Percentiles rank a stretch among this genome's conserved stretches.
Conservation (phyloP, 2,113 vertebrate species). For the Globicephala melas region DNA sequence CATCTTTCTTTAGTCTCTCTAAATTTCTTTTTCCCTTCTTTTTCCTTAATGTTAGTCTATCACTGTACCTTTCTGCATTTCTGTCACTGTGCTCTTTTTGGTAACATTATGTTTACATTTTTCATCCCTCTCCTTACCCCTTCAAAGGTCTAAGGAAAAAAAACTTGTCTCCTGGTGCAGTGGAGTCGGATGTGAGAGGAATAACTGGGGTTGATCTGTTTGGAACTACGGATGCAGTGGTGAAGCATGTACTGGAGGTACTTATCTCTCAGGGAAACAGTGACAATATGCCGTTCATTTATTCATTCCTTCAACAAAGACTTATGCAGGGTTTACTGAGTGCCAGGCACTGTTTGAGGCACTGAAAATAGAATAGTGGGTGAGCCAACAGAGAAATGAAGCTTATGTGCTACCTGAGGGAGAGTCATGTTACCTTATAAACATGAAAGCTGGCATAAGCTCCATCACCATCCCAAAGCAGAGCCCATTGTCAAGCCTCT, state of each 20-base stretch:
- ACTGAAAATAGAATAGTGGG: neutral
- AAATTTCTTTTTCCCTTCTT: neutral
- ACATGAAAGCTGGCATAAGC: neutral
- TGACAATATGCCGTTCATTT: neutral
- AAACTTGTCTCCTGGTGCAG: slow-evolving; percentile 95
- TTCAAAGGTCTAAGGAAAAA: slow-evolving; percentile 94
- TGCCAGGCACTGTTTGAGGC: neutral
- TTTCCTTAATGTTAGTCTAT: neutral
- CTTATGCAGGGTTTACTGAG: neutral
- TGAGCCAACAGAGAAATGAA: neutral
- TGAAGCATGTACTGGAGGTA: slow-evolving; percentile 98
- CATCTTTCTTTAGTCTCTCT: neutral
- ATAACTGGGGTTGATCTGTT: slow-evolving; percentile 96
- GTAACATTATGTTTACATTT: slow-evolving; percentile 64
- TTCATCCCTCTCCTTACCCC: slow-evolving; percentile 39
- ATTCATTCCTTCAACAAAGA: neutral
- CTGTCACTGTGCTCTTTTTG: neutral
- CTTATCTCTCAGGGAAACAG: neutral
- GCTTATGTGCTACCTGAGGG: neutral
- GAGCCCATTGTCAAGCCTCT: neutral
- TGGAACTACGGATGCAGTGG: slow-evolving; percentile 94
- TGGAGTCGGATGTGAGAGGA: slow-evolving; percentile 93
- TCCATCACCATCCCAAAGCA: neutral
- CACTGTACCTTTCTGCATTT: neutral
- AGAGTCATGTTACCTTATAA: neutral